Conservation (phyloP, 2,113 vertebrate species). For the Thermophis baileyi region DNA sequence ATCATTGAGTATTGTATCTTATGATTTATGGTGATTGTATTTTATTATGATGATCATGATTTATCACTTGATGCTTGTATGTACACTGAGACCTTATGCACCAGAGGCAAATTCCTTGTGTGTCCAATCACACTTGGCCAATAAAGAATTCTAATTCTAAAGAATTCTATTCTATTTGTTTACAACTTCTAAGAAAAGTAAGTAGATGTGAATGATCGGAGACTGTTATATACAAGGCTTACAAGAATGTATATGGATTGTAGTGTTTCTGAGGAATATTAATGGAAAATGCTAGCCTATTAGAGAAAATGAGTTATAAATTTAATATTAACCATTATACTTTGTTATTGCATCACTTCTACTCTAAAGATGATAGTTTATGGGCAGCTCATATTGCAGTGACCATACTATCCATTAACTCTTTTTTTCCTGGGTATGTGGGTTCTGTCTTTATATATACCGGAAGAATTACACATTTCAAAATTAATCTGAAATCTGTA, state of each 20-base stretch:
- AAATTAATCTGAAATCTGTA: slow-evolving; percentile 56
- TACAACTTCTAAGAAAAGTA: neutral
- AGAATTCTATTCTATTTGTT: neutral
- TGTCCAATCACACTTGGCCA: no score
- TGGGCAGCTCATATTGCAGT: neutral
- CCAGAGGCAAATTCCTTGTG: no score
- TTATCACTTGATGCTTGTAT: no score
- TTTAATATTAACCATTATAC: neutral
- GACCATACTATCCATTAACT: neutral
- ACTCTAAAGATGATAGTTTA: neutral
- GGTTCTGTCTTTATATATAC: neutral
- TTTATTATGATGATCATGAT: no score
- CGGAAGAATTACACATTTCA: slow-evolving; percentile 2
- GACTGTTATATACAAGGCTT: slow-evolving; percentile 16
- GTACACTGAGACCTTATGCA: no score
- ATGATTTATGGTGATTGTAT: no score
- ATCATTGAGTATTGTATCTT: no score
- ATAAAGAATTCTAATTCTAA: no score
- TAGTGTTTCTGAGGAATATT: slow-evolving; percentile 1
- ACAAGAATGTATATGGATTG: neutral
- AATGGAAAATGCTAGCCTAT: accelerated
- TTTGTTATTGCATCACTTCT: neutral
- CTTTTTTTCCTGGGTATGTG: neutral
- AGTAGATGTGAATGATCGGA: neutral
- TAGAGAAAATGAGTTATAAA: neutral